phyloP scores from a whole-genome alignment of 1,140 invertebrate genomes.

The Planococcus citri region DNA sequence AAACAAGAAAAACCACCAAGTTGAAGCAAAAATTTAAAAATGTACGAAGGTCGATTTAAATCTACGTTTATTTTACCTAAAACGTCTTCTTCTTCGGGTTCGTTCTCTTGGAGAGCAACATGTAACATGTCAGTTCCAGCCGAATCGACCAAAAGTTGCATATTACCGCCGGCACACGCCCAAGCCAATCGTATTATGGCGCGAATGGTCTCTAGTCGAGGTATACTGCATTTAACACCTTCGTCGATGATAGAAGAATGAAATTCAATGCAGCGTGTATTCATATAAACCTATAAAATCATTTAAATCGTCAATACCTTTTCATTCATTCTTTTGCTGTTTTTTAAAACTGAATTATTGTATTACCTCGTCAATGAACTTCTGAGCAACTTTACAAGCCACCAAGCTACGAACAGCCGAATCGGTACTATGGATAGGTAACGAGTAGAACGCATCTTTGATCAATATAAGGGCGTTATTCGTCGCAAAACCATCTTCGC shows the following conservation, averaged over 20 bases:
- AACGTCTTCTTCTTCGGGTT: slow-evolving; percentile 41
- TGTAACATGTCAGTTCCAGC: slow-evolving; percentile 23
- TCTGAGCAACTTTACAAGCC: slow-evolving; percentile 58
- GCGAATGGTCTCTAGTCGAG: slow-evolving; percentile 50
- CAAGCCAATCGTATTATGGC: slow-evolving; percentile 62
- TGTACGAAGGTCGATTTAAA: slow-evolving; percentile 20
- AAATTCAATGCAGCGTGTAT: background rate
- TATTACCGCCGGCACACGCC: slow-evolving; percentile 57
- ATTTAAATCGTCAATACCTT: too few relatives aligned
- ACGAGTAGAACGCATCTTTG: slow-evolving; percentile 53
- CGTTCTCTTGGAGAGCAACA: slow-evolving; percentile 24
- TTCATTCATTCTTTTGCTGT: too few relatives aligned
- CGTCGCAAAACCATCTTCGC: background rate
- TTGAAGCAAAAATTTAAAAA: slow-evolving; percentile 20
- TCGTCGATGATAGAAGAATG: slow-evolving; percentile 33
- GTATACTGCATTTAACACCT: slow-evolving; percentile 48
- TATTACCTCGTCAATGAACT: slow-evolving; percentile 47
- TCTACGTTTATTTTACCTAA: slow-evolving; percentile 32
- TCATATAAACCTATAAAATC: background rate
- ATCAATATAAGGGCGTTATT: slow-evolving; percentile 22
- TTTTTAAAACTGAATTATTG: too few relatives aligned
- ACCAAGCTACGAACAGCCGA: slow-evolving; percentile 44
- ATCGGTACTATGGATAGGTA: slow-evolving; percentile 53
- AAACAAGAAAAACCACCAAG: slow-evolving; percentile 32
- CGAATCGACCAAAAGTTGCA: slow-evolving; percentile 35